Evolutionary conservation across 2,113 vertebrate species (phyloP).

Genomic region (Tragelaphus buxtoni): DNA sequence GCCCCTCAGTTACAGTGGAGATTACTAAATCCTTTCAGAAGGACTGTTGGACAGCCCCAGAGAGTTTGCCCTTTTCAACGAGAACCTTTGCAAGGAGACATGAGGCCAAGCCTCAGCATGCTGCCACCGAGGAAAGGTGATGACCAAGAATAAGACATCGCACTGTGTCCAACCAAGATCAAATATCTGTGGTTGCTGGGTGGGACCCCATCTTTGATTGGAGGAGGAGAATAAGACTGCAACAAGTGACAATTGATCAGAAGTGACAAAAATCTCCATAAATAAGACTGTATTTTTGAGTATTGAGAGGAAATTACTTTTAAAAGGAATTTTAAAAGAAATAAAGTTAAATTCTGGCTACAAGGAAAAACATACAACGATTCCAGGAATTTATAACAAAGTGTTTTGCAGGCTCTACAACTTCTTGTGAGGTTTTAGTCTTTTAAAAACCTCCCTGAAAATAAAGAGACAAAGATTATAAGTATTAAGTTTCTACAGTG

Average conservation of each 20-base stretch:
- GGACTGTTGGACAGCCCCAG: not conserved
- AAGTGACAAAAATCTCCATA: not conserved
- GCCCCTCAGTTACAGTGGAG: not conserved
- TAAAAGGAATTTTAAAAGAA: not conserved
- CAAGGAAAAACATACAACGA: not conserved
- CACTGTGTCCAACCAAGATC: not conserved
- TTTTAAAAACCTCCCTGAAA: conserved; percentile 21
- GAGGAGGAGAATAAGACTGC: not conserved
- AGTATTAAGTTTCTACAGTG: not conserved
- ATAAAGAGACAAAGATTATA: conserved; percentile 31
- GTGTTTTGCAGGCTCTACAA: not conserved
- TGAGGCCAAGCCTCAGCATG: not conserved
- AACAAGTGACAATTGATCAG: not conserved
- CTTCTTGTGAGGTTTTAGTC: not conserved
- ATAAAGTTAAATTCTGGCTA: conserved; percentile 11
- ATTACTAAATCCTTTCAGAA: not conserved
- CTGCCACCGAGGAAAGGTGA: not conserved
- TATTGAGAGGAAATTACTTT: not conserved
- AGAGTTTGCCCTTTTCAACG: not conserved
- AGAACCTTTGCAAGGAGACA: not conserved
- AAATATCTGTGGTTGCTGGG: not conserved
- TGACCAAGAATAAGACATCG: not conserved
- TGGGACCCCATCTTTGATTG: not conserved
- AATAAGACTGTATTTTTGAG: not conserved
- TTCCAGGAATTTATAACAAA: not conserved